A percentile compares a stretch with the other conserved stretches of the same genome.
Evolutionary conservation across 1,140 invertebrate species (phyloP).

Genomic region (Doryteuthis pealeii): DNA sequence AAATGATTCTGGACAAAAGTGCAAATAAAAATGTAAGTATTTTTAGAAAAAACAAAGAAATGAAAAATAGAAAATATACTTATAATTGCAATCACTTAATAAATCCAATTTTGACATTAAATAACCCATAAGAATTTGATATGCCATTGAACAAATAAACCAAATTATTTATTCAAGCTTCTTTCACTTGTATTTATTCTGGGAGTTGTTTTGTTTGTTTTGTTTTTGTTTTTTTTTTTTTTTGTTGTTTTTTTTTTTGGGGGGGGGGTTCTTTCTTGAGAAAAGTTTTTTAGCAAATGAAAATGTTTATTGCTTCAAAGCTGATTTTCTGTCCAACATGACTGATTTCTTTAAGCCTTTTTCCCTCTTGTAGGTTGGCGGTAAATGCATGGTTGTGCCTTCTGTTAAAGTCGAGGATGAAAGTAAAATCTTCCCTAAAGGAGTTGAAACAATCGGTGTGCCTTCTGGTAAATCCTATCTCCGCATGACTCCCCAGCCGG

Average conservation of each 20-base stretch:
- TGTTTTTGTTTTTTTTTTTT: neutral
- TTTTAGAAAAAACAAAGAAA: too few relatives aligned
- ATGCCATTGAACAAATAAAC: too few relatives aligned
- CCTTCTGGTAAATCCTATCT: conserved; percentile 81
- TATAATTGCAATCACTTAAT: too few relatives aligned
- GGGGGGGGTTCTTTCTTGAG: neutral
- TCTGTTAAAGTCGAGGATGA: conserved; percentile 72
- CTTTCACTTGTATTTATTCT: neutral
- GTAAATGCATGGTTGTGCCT: conserved; percentile 82
- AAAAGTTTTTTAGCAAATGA: neutral
- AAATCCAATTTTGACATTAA: too few relatives aligned
- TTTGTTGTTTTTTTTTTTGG: neutral
- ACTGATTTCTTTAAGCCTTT: too few relatives aligned
- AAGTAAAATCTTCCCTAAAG: conserved; percentile 72
- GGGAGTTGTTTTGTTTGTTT: neutral
- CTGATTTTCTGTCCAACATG: too few relatives aligned
- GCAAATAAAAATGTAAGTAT: too few relatives aligned
- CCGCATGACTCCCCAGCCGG: conserved; percentile 68
- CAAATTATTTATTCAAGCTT: neutral
- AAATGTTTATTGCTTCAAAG: too few relatives aligned
- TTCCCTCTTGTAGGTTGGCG: conserved; percentile 68
- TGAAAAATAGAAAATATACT: too few relatives aligned
- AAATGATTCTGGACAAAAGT: too few relatives aligned
- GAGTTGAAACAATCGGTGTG: conserved; percentile 70
- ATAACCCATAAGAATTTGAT: too few relatives aligned